Evolutionary conservation across 2,797 vertebrate genomes (phyloP), one percentile per base, ranked within the genome.

Genomic region (Karalla daura): DNA sequence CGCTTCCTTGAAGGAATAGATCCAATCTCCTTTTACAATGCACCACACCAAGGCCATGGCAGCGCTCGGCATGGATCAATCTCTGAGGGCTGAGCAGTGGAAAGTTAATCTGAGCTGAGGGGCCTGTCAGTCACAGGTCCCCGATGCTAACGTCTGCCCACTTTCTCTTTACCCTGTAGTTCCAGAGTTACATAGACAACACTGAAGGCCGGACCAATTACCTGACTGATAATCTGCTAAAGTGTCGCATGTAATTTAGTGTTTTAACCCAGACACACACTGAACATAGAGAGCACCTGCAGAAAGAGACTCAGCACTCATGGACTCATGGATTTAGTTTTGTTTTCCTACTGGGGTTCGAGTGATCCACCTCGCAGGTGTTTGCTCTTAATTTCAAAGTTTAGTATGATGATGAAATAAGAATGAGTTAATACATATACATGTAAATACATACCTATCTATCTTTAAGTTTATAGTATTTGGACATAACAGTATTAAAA

Each of bases 101-200:
- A 81, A 91, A 82, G 80, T 84, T 83, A 70, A 89, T 89, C 72
- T 86, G 77, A 12, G 54, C 49, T 46, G 55, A 56, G 25, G 69
- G 21, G 53, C 56, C 77, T 59, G 83, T 77, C 80, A 79, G 41
- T 81, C 86, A 80, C 23, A 70, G 33, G 55, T 67, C 60, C 58
- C 2, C 7, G 39, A 28, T 24, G 25, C 35, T 56, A 65, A 75
- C 71, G 49, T 32, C 65, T 24, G 56, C 36, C 13, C 15, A 28
- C 63, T 30, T 12, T 33, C 63, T 45, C 24, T 41, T 61, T 20
- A 71, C n/a, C 5, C 25, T 6, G 13, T 47, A 30, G 25, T 8
- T 33, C 15, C 35, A 35, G 33, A 50, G 61, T 35, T 17, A 41
- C 15, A 21, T 14, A 20, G 24, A 67, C 2, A 52, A 46, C 18